These are phyloP conservation scores for Prosapia bicincta DNA, from an alignment of 2,888 invertebrate species.

Conservation along the genomic window DNA sequence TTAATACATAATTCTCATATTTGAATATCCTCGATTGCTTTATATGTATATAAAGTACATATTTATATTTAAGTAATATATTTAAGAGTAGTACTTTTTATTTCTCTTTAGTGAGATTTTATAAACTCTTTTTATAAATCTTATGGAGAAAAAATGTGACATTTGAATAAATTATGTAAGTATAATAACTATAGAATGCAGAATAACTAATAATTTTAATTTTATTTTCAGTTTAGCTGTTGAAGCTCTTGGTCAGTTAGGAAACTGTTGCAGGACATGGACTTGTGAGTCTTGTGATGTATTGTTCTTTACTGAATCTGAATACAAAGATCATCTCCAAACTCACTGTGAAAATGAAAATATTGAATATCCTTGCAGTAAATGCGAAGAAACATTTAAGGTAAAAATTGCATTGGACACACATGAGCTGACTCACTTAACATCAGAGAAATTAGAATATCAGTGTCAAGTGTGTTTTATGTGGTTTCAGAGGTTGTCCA, in stretches of 20 bases:
- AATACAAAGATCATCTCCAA: not conserved
- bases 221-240: constrained; percentile 11
- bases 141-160: no score
- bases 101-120: no score
- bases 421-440: not conserved
- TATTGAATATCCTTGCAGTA: not conserved
- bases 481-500: constrained; percentile 8
- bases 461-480: constrained; percentile 5
- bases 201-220: no score
- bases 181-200: no score
- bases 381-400: constrained; percentile 1
- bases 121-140: no score
- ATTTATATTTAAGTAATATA: no score
- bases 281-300: not conserved
- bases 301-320: not conserved
- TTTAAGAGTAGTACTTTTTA: no score
- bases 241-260: constrained; percentile 11
- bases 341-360: not conserved
- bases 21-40: no score
- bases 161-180: no score
- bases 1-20: no score
- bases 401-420: not conserved
- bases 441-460: constrained; percentile 4
- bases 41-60: no score
- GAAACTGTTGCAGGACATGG: not conserved